These are phyloP conservation scores for Netelia fuscicornis DNA, from an alignment of 2,888 invertebrate species.

Conservation along the genomic window DNA sequence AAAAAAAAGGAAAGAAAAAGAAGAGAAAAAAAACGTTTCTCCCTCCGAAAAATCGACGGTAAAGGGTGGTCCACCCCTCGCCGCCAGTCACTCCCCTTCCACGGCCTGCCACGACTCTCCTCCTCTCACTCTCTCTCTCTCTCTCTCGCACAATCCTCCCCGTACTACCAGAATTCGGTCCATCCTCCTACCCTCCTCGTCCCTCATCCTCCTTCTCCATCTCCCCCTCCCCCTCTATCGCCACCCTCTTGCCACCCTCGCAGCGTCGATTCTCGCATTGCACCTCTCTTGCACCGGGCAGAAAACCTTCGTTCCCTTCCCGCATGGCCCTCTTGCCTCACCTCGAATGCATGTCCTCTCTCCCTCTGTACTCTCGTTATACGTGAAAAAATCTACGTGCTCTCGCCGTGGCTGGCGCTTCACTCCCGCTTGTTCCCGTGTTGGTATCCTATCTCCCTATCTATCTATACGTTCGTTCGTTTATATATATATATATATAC, in stretches of 20 bases:
- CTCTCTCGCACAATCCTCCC: conserved; percentile 70
- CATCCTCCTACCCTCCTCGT: conserved; percentile 53
- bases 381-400: conserved; percentile 71
- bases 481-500: conserved; percentile 17
- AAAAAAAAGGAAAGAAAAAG: conserved; percentile 35
- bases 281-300: conserved; percentile 61
- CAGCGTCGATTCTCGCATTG: conserved; percentile 49
- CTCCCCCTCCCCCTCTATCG: conserved; percentile 62
- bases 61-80: conserved; percentile 76
- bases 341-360: conserved; percentile 77
- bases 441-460: conserved; percentile 62
- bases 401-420: conserved; percentile 42
- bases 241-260: conserved; percentile 64
- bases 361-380: conserved; percentile 76
- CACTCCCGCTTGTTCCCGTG: conserved; percentile 57
- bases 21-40: background rate
- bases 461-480: conserved; percentile 7
- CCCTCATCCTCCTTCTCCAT: conserved; percentile 48
- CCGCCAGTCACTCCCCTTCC: conserved; percentile 63
- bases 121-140: conserved; percentile 73
- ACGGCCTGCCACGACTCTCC: conserved; percentile 41
- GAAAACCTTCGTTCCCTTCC: conserved; percentile 55
- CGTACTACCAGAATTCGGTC: conserved; percentile 52
- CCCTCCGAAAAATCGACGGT: conserved; percentile 83
- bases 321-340: conserved; percentile 60